phyloP scores from a whole-genome alignment of 1,140 invertebrate species.

The Euglossa dilemma region DNA sequence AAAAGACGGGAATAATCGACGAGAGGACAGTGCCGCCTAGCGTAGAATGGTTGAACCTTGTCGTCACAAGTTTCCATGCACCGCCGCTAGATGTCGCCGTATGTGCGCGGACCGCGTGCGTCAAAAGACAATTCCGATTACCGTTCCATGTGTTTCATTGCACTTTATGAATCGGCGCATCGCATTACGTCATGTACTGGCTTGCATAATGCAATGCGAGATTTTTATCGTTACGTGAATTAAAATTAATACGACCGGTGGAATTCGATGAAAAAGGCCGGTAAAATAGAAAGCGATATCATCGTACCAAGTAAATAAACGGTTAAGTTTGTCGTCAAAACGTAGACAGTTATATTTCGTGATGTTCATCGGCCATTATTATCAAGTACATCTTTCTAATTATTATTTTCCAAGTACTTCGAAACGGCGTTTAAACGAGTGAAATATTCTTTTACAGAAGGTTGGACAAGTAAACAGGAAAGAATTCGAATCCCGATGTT shows the following conservation, averaged over 20 bases:
- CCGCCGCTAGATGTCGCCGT: slow-evolving; percentile 15
- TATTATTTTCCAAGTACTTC: background rate
- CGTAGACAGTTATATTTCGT: background rate
- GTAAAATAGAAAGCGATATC: slow-evolving; percentile 33
- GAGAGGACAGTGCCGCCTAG: background rate
- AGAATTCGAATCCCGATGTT: slow-evolving; percentile 3
- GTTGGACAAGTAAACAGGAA: slow-evolving; percentile 5
- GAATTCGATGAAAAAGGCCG: background rate
- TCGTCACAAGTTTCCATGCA: too few relatives aligned
- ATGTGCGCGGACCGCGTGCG: background rate
- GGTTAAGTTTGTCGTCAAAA: background rate
- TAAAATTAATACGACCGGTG: slow-evolving; percentile 2
- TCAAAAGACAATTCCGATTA: slow-evolving; percentile 8
- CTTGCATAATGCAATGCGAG: slow-evolving; percentile 10
- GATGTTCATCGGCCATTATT: background rate
- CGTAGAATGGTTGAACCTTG: background rate
- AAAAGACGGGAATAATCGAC: background rate
- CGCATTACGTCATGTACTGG: background rate
- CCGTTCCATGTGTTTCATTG: background rate
- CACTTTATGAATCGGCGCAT: slow-evolving; percentile 26
- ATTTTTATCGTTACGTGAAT: slow-evolving; percentile 28
- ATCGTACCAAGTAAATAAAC: background rate
- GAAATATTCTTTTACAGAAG: background rate
- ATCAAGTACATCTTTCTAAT: too few relatives aligned
- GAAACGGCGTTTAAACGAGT: background rate